Evolutionary conservation across 2,797 vertebrate species (phyloP).

Genomic region (Thalassophryne amazonica): DNA sequence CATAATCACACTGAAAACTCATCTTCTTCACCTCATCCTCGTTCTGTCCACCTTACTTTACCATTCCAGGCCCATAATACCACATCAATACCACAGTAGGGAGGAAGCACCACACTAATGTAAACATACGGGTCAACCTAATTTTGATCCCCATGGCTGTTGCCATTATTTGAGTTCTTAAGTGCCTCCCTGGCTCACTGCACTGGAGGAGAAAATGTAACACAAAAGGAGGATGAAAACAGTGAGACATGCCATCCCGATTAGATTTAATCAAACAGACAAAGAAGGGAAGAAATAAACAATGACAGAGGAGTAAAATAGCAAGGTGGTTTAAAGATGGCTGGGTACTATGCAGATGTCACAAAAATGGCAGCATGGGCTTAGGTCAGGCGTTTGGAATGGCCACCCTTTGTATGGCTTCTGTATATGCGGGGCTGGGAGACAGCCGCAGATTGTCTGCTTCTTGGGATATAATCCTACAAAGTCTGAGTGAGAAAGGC

Average conservation of each 20-base stretch:
- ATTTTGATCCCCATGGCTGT: conserved; percentile 65
- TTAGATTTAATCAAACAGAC: conserved; percentile 62
- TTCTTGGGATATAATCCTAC: conserved; percentile 57
- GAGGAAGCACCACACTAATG: conserved; percentile 82
- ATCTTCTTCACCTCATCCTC: conserved; percentile 38
- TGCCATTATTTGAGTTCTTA: conserved; percentile 21
- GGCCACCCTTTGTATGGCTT: conserved; percentile 47
- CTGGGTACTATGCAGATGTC: conserved; percentile 75
- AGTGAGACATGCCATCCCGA: conserved; percentile 74
- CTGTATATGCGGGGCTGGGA: conserved; percentile 36
- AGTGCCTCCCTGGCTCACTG: background rate
- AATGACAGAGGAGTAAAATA: conserved; percentile 7
- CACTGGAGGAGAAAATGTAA: conserved; percentile 37
- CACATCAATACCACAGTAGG: conserved; percentile 86
- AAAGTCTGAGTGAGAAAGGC: conserved; percentile 39
- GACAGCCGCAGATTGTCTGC: conserved; percentile 22
- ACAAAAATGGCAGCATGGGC: conserved; percentile 60
- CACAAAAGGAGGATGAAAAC: conserved; percentile 73
- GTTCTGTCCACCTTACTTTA: conserved; percentile 34
- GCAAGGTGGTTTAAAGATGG: conserved; percentile 59
- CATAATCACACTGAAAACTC: conserved; percentile 64
- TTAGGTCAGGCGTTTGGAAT: conserved; percentile 64
- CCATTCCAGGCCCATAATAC: conserved; percentile 64
- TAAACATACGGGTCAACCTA: conserved; percentile 77
- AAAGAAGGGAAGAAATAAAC: conserved; percentile 6